Conservation (phyloP, 2,888 invertebrate species). For the Escarpia spicata region DNA sequence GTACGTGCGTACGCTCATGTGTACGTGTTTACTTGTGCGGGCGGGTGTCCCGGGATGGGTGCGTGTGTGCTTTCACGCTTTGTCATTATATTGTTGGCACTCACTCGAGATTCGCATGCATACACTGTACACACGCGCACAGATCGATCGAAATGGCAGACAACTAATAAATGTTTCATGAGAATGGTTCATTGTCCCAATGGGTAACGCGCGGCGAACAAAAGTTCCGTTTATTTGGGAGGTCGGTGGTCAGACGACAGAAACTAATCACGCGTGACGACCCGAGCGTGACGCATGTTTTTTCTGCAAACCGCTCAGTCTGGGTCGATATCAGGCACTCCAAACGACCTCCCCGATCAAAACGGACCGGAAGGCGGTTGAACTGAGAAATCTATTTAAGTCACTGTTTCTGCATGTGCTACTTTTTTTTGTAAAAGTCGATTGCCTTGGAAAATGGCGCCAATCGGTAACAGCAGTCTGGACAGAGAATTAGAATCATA, state of each 20-base stretch:
- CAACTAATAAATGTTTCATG: background rate
- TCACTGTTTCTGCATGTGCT: background rate
- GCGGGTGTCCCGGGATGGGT: background rate
- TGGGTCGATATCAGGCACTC: background rate
- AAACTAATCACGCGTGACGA: conserved; percentile 9
- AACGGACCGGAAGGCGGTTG: background rate
- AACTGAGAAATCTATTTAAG: background rate
- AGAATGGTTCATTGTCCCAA: background rate
- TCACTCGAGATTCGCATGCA: background rate
- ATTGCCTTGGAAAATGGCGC: background rate
- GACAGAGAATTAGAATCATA: background rate
- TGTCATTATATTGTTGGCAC: background rate
- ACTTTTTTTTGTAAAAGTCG: background rate
- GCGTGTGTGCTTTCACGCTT: background rate
- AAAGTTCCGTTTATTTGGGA: background rate
- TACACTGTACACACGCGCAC: background rate
- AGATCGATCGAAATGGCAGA: background rate
- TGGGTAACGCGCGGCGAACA: background rate
- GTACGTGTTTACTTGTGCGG: background rate
- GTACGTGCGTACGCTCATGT: background rate
- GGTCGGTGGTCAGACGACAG: background rate
- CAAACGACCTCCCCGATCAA: background rate
- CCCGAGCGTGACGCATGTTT: background rate
- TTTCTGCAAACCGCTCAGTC: background rate
- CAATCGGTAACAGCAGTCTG: background rate